phyloP scores from a whole-genome alignment of 1,140 invertebrate genomes.

The Drosophila hydei region DNA sequence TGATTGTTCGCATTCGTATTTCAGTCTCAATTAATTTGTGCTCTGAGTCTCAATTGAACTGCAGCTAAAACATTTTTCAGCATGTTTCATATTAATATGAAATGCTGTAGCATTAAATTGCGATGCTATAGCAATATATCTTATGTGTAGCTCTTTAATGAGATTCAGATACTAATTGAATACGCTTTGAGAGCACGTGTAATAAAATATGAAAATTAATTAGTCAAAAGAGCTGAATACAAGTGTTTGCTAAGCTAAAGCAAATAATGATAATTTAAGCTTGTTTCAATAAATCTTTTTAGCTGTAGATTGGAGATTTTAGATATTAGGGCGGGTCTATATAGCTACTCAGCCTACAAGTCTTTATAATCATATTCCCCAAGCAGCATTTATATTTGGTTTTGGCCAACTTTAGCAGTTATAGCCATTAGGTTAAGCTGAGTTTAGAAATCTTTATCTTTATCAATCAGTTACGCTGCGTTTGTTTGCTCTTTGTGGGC shows the following conservation, averaged over 20 bases:
- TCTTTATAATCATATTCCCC: not conserved
- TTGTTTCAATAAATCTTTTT: too few relatives aligned
- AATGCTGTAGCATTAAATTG: slow-evolving; percentile 7
- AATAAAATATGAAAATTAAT: not conserved
- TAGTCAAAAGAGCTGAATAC: not conserved
- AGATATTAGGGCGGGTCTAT: too few relatives aligned
- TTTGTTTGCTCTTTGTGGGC: not conserved
- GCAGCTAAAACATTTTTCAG: slow-evolving; percentile 13
- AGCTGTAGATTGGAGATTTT: too few relatives aligned
- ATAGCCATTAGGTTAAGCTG: not conserved
- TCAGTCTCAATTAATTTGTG: slow-evolving; percentile 23
- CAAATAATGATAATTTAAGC: too few relatives aligned
- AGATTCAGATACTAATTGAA: not conserved
- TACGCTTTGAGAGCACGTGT: not conserved
- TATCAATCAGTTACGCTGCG: slow-evolving; percentile 1
- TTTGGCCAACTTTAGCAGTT: not conserved
- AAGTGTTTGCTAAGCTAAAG: not conserved
- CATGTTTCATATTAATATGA: too few relatives aligned
- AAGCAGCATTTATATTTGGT: not conserved
- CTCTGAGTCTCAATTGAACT: slow-evolving; percentile 14
- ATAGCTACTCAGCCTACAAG: too few relatives aligned
- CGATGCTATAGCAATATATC: not conserved
- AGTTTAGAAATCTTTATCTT: not conserved
- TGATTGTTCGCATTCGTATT: not conserved
- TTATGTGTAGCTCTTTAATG: not conserved